phyloP scores from a whole-genome alignment of 2,888 invertebrate species.

The Cheilosia urbana region DNA sequence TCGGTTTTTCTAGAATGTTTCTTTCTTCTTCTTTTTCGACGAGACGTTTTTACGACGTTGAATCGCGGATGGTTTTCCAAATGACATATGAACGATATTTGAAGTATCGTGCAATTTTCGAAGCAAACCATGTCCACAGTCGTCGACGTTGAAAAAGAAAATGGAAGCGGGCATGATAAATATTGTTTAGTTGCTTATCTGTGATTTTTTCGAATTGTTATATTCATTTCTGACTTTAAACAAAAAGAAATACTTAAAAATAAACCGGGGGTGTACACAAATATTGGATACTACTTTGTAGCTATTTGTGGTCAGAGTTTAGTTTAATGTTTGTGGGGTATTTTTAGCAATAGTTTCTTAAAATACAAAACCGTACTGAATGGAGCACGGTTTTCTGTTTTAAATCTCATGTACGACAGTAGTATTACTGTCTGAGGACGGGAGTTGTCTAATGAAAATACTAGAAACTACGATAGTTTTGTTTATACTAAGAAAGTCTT shows the following conservation, averaged over 20 bases:
- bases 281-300: not conserved
- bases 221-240: not conserved
- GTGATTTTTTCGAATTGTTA: not conserved
- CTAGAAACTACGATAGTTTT: not conserved
- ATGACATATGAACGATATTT: not conserved
- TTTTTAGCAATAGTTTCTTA: slow-evolving; percentile 7
- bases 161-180: not conserved
- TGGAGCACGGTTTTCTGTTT: not conserved
- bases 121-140: slow-evolving; percentile 5
- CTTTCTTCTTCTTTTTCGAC: not conserved
- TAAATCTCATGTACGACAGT: not conserved
- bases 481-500: not conserved
- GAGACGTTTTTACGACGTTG: not conserved
- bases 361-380: slow-evolving; percentile 1
- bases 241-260: not conserved
- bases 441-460: too few relatives aligned
- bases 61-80: not conserved
- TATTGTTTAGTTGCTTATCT: not conserved
- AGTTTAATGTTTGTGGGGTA: not conserved
- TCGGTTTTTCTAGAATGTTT: slow-evolving; percentile 20
- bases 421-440: too few relatives aligned
- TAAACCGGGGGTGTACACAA: not conserved
- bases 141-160: not conserved
- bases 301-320: slow-evolving; percentile 3
- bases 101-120: not conserved